Conservation (phyloP, 2,888 invertebrate species). For the Lasioglossum lativentre region DNA sequence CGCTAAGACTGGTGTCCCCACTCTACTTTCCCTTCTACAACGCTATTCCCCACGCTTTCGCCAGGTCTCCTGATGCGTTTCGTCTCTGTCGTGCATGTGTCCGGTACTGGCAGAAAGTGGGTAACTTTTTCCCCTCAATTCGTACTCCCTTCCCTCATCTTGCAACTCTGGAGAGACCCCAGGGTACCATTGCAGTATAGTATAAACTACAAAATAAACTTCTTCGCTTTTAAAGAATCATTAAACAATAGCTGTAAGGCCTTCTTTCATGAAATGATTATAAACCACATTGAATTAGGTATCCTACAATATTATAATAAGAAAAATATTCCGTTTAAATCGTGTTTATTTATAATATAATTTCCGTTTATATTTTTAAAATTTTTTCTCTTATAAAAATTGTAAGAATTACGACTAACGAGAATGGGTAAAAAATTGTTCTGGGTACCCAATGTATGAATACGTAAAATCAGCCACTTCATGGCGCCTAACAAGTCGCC, state of each 20-base stretch:
- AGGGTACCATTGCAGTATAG: not conserved
- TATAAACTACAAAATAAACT: too few relatives aligned
- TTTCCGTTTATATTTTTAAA: not conserved
- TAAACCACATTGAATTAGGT: not conserved
- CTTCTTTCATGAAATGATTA: not conserved
- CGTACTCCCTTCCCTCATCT: too few relatives aligned
- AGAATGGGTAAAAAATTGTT: not conserved
- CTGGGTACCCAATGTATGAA: not conserved
- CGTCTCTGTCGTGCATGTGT: too few relatives aligned
- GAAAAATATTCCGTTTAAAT: not conserved
- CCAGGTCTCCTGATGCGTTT: too few relatives aligned
- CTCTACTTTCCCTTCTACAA: too few relatives aligned
- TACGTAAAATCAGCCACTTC: not conserved
- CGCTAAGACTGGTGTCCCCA: too few relatives aligned
- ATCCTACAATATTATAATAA: not conserved
- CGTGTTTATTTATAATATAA: not conserved
- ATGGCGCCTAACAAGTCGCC: not conserved
- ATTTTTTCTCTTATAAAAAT: not conserved
- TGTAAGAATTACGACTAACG: not conserved
- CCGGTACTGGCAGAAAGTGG: too few relatives aligned
- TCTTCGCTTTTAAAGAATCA: too few relatives aligned
- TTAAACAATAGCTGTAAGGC: too few relatives aligned
- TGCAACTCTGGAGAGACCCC: too few relatives aligned
- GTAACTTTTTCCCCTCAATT: too few relatives aligned
- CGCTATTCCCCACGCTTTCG: too few relatives aligned